phyloP scores from a whole-genome alignment of 2,113 vertebrate species.

The Athene noctua region DNA sequence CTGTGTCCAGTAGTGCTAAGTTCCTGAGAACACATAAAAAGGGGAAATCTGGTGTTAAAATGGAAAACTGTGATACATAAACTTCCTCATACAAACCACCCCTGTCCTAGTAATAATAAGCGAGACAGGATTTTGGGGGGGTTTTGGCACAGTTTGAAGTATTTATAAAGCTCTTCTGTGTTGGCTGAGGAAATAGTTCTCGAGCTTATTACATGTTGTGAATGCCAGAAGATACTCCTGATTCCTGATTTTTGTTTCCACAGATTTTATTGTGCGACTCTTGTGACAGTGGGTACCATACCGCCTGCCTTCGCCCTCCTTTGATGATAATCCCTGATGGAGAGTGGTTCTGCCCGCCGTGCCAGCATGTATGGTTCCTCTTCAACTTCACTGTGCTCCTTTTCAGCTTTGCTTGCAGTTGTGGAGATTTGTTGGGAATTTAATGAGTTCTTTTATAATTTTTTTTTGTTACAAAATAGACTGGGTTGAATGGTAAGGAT shows the following conservation, averaged over 20 bases:
- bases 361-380: conserved; percentile 85
- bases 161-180: not conserved
- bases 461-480: not conserved
- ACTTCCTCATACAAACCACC: not conserved
- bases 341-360: conserved; percentile 98
- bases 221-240: not conserved
- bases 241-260: conserved; percentile 26
- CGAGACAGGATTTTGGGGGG: not conserved
- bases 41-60: not conserved
- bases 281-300: conserved; percentile 95
- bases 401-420: not conserved
- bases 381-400: not conserved
- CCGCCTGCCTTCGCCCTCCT: conserved; percentile 93
- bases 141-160: not conserved
- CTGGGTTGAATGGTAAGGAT: not conserved
- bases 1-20: not conserved
- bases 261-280: conserved; percentile 95
- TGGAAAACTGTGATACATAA: not conserved
- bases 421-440: not conserved
- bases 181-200: not conserved
- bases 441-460: not conserved
- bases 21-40: not conserved
- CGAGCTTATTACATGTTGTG: not conserved
- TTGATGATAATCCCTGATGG: conserved; percentile 97
- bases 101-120: not conserved